Evolutionary conservation across 2,888 invertebrate genomes (phyloP), one percentile per base, ranked within the genome.

Genomic region (Agapostemon virescens): DNA sequence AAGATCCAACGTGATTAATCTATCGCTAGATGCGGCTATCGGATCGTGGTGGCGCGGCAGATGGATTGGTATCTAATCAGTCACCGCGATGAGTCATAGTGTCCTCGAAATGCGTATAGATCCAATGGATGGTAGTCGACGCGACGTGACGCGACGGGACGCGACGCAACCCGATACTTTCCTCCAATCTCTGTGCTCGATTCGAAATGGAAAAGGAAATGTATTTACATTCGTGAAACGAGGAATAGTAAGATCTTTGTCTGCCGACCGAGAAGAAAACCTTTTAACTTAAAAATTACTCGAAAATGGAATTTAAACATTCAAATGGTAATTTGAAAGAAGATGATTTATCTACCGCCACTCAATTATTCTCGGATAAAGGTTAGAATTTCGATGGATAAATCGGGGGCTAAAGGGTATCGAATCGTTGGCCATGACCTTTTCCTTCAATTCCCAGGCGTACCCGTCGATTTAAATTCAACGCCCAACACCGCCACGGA

Each of bases 11-110:
- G 79, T 79, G 86, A 87, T 87, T 86, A 86, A 86, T 84, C 79
- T 78, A 64, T n/a, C 52, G 73, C 68, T 64, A 69, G 81, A 76
- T 74, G 81, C 76, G 85, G 76, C 80, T 85, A 85, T 82, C 85
- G 78, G 76, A 63, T 74, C 79, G 84, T 67, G 79, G 81, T 7
- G 49, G 49, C 79, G 80, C 79, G 81, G 85, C 86, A 86, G 86
- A 86, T 86, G 86, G 85, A 86, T 86, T 68, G 86, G 82, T 86
- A 86, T 86, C 86, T 86, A 86, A 86, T 86, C 86, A 84, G 85
- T 86, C 85, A 86, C 77, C 79, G 68, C 69, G 81, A 67, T 82
- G 82, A 81, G 77, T 81, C 81, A 64, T 63, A 11, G 40, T 45
- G 80, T 70, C 70, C 82, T 73, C 79, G 79, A 77, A 68, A 40